Conservation (phyloP, 2,797 vertebrate species). For the Protonibea diacanthus region DNA sequence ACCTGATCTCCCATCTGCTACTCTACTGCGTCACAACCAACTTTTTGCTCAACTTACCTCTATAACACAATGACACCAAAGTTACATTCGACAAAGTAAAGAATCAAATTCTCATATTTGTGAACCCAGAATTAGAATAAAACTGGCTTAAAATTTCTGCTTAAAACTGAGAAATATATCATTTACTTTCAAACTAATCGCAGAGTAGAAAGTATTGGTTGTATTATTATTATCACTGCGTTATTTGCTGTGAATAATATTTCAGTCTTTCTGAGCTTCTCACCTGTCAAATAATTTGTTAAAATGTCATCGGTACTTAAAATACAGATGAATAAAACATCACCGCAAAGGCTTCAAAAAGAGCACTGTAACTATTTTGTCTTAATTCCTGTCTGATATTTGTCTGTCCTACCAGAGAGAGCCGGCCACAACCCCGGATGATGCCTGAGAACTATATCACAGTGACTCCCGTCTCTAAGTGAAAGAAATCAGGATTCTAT, state of each 20-base stretch:
- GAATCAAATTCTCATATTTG: neutral
- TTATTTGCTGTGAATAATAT: neutral
- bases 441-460: slow-evolving; percentile 61
- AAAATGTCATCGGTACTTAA: slow-evolving; percentile 2
- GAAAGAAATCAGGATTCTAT: slow-evolving; percentile 80
- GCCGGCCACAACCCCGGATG: slow-evolving; percentile 43
- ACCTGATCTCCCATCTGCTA: too few relatives aligned
- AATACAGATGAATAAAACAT: slow-evolving; percentile 13
- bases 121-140: neutral
- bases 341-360: slow-evolving; percentile 11
- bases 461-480: slow-evolving; percentile 69
- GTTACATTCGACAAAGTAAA: neutral
- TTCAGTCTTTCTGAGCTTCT: neutral
- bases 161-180: too few relatives aligned
- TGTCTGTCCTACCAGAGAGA: slow-evolving; percentile 50
- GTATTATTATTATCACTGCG: neutral
- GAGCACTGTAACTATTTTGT: slow-evolving; percentile 21
- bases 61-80: neutral
- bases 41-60: too few relatives aligned
- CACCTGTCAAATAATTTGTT: neutral
- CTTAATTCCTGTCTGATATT: slow-evolving; percentile 42
- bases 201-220: neutral
- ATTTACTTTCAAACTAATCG: too few relatives aligned
- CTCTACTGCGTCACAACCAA: neutral
- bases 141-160: too few relatives aligned